phyloP scores from a whole-genome alignment of 2,797 vertebrate species.

The Eleutherodactylus coqui region DNA sequence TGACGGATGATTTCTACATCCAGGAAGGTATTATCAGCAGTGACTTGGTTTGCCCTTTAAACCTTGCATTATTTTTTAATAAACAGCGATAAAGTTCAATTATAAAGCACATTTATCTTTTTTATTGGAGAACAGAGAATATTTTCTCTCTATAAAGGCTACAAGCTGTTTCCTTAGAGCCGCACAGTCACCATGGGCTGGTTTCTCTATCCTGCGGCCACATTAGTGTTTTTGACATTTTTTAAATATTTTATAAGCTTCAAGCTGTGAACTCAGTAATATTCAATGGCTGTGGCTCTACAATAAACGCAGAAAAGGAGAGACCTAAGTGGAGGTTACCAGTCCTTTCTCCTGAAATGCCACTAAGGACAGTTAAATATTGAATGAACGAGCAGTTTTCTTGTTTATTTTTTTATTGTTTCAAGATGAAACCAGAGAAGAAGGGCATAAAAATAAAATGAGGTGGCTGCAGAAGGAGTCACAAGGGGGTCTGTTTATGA shows the following conservation, averaged over 20 bases:
- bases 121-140: background rate
- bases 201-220: background rate
- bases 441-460: background rate
- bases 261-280: background rate
- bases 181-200: background rate
- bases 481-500: background rate
- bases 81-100: slow-evolving; percentile 2
- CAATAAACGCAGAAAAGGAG: background rate
- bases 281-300: background rate
- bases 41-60: background rate
- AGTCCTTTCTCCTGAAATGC: background rate
- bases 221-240: slow-evolving; percentile 35
- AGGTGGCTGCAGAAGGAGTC: background rate
- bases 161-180: background rate
- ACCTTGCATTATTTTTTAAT: slow-evolving; percentile 26
- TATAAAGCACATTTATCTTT: slow-evolving; percentile 1
- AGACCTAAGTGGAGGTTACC: background rate
- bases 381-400: slow-evolving; percentile 2
- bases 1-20: background rate
- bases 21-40: background rate
- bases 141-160: background rate
- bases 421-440: background rate
- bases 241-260: slow-evolving; percentile 31
- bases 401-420: slow-evolving; percentile 20
- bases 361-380: slow-evolving; percentile 26